Evolutionary conservation across 2,113 vertebrate genomes (phyloP).

Genomic region (Megaceryle torquata): DNA sequence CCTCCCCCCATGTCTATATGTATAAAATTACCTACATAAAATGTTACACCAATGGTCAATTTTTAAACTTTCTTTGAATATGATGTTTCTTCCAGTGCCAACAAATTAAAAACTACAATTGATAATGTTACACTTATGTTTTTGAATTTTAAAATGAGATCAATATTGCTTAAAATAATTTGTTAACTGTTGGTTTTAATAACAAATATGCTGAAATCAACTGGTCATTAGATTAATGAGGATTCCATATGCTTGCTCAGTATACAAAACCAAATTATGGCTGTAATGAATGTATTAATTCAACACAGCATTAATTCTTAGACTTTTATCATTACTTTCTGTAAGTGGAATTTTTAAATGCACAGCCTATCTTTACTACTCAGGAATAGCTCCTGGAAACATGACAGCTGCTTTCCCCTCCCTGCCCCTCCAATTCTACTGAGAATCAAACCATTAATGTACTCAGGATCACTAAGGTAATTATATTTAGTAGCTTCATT

Average conservation of each 20-base stretch:
- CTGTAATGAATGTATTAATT: constrained; percentile 25
- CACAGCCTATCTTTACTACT: not conserved
- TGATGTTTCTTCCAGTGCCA: not conserved
- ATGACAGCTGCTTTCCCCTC: not conserved
- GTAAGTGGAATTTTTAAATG: not conserved
- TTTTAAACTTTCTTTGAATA: not conserved
- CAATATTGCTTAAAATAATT: not conserved
- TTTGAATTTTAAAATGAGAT: not conserved
- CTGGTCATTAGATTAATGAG: not conserved
- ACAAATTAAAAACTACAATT: not conserved
- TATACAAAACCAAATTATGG: constrained; percentile 14
- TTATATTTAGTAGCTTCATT: constrained; percentile 46
- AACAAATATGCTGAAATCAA: not conserved
- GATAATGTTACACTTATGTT: not conserved
- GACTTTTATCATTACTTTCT: not conserved
- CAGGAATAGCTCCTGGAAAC: constrained; percentile 15
- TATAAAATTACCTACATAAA: not conserved
- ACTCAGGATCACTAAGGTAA: constrained; percentile 13
- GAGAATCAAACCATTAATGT: constrained; percentile 25
- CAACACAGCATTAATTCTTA: not conserved
- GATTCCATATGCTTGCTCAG: not conserved
- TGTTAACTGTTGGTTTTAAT: not conserved
- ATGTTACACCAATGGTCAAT: not conserved
- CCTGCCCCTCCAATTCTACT: not conserved
- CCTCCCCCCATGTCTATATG: rapidly evolving